A percentile compares a stretch with the other conserved stretches of the same genome.
Conservation (phyloP, 2,888 invertebrate genomes). For the Thalpophila matura region DNA sequence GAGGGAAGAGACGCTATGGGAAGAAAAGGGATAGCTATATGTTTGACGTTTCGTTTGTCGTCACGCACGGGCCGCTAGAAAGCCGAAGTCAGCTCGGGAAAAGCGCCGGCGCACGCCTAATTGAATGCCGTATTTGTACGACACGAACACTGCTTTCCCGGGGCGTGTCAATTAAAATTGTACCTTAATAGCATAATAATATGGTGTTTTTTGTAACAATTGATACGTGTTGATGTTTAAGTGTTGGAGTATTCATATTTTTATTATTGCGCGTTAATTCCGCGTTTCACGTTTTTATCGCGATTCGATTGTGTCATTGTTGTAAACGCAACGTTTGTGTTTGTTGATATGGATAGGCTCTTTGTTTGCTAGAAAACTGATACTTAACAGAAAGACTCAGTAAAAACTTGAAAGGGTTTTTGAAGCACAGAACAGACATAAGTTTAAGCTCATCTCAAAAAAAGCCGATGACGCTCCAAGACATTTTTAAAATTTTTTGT, state of each 20-base stretch:
- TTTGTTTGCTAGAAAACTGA: slow-evolving; percentile 11
- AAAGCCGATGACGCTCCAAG: neutral
- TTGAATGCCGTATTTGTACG: slow-evolving; percentile 59
- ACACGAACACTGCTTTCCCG: slow-evolving; percentile 66
- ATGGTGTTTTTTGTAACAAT: slow-evolving; percentile 42
- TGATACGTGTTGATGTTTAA: slow-evolving; percentile 18
- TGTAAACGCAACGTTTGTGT: slow-evolving; percentile 32
- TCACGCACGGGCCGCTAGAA: slow-evolving; percentile 68
- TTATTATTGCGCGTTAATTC: slow-evolving; percentile 51
- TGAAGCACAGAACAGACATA: neutral
- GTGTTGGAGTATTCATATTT: slow-evolving; percentile 48
- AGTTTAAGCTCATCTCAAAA: neutral
- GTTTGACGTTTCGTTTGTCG: slow-evolving; percentile 52
- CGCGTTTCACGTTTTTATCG: slow-evolving; percentile 61
- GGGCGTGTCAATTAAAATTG: slow-evolving; percentile 55
- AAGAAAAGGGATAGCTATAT: slow-evolving; percentile 56
- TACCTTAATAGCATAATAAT: slow-evolving; percentile 42
- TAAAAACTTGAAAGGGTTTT: neutral
- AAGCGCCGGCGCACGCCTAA: slow-evolving; percentile 65
- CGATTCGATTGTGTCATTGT: slow-evolving; percentile 48
- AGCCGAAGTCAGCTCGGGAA: slow-evolving; percentile 64
- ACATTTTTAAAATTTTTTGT: neutral
- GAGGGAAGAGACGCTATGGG: slow-evolving; percentile 49
- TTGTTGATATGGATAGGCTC: slow-evolving; percentile 36
- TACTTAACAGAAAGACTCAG: neutral